Evolutionary conservation across 2,797 vertebrate genomes (phyloP), one percentile per base, ranked within the genome.

Genomic region (Cebuella pygmaea): DNA sequence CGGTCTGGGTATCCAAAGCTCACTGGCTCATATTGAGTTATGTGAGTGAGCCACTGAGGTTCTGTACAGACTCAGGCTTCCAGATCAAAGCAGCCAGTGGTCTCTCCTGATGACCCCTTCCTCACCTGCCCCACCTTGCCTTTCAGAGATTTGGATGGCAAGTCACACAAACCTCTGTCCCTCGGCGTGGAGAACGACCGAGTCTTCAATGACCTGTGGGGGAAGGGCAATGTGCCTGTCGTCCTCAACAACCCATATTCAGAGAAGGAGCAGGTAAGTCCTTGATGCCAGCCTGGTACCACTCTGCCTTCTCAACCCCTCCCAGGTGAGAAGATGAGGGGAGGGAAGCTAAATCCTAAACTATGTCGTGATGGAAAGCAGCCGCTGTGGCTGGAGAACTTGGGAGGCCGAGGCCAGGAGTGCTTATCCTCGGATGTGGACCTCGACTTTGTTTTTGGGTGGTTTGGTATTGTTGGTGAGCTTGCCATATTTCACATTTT

Each of bases 261-360:
- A 0, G 99, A 99, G 96, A 98, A 97, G 1, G 99, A 99, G 97
- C 99, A 99, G 99, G 99, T 99, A 99, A 97, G 98, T 33, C 14
- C 2, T 22, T 2, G 4, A 15, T 5, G 1, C 59, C 33, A 2
- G n/a, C 3, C 75, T 7, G 13, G 39, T 8, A 11, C 44, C 50
- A 36, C 20, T 4, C 5, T 0, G 0, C 19, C 7, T 26, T 27
- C 79, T 57, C 13, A 12, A 22, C 4, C 17, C 6, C 15, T n/a
- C 59, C 30, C 20, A 1, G 11, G 1, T 7, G 5, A 7, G n/a
- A 36, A n/a, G 41, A 20, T 15, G n/a, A 5, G 44, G 59, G 74
- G 17, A 44, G 11, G 44, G 41, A 44, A n/a, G 48, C 20, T 24
- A 76, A 5, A 39, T 2, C 22, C 41, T 72, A 64, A 7, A 8